Conservation (phyloP, 2,113 vertebrate genomes). For the Mormyrus iriodes region DNA sequence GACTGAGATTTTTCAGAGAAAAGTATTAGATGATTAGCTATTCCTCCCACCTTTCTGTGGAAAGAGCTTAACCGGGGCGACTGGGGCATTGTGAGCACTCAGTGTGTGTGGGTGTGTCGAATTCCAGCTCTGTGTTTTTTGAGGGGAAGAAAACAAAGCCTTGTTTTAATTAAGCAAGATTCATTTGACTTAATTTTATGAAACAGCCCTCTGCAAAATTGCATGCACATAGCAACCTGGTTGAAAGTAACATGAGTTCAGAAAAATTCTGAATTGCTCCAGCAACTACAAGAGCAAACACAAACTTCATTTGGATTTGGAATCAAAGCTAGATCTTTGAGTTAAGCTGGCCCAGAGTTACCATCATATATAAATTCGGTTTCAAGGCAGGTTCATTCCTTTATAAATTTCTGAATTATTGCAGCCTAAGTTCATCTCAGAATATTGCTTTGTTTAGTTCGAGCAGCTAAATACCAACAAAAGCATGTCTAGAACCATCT, state of each 20-base stretch:
- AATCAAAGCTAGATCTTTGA: background rate
- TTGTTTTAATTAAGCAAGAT: slow-evolving; percentile 14
- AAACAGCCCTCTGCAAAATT: background rate
- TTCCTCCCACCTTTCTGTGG: slow-evolving; percentile 30
- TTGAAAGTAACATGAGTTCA: background rate
- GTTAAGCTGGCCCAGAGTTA: background rate
- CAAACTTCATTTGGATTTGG: background rate
- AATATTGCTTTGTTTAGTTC: background rate
- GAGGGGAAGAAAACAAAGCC: slow-evolving; percentile 26
- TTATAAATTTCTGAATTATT: background rate
- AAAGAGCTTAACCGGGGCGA: slow-evolving; percentile 22
- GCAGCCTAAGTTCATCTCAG: background rate
- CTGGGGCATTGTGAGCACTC: slow-evolving; percentile 21
- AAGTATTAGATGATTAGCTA: slow-evolving; percentile 19
- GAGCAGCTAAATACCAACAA: background rate
- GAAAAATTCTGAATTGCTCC: background rate
- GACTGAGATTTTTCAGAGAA: slow-evolving; percentile 26
- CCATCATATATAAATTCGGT: background rate
- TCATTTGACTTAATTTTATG: background rate
- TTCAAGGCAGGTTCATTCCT: background rate
- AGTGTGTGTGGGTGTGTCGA: slow-evolving; percentile 35
- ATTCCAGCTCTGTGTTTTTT: slow-evolving; percentile 38
- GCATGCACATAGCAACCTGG: background rate
- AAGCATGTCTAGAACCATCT: background rate
- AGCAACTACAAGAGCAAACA: background rate